Conservation (phyloP, 2,113 vertebrate genomes). For the Megalops atlanticus region DNA sequence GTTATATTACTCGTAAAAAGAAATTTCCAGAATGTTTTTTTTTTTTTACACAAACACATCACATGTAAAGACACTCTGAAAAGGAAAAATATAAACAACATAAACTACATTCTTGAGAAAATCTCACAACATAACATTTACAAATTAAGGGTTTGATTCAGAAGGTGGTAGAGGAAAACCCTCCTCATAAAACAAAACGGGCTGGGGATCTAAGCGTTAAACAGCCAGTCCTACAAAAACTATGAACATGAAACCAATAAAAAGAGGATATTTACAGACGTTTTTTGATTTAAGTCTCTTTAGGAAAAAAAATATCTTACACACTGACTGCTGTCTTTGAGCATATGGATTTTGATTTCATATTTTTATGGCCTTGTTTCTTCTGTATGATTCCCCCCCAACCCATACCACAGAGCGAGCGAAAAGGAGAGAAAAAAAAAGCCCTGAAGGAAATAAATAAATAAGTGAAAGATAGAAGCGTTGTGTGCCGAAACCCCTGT, state of each 20-base stretch:
- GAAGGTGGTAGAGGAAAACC: no score
- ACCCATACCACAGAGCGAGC: background rate
- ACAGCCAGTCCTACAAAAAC: no score
- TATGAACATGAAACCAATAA: background rate
- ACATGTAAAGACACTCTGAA: no score
- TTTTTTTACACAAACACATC: no score
- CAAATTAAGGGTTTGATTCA: no score
- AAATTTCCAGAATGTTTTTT: no score
- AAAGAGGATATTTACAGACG: background rate
- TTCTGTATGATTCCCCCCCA: background rate
- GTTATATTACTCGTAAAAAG: no score
- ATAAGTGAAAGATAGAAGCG: constrained; percentile 62
- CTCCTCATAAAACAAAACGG: no score
- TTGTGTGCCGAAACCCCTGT: constrained; percentile 79
- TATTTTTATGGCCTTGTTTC: background rate
- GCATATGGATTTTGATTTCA: background rate
- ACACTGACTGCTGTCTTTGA: background rate
- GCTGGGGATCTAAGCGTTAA: no score
- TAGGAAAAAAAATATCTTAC: background rate
- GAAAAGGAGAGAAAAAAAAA: constrained; percentile 5
- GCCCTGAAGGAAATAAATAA: background rate
- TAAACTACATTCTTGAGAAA: no score
- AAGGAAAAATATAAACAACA: no score
- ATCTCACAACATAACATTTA: no score
- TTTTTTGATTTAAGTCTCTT: background rate